Base-by-base conservation (phyloP, 1,140 invertebrate species). In the Psilanteris sp. region DNA sequence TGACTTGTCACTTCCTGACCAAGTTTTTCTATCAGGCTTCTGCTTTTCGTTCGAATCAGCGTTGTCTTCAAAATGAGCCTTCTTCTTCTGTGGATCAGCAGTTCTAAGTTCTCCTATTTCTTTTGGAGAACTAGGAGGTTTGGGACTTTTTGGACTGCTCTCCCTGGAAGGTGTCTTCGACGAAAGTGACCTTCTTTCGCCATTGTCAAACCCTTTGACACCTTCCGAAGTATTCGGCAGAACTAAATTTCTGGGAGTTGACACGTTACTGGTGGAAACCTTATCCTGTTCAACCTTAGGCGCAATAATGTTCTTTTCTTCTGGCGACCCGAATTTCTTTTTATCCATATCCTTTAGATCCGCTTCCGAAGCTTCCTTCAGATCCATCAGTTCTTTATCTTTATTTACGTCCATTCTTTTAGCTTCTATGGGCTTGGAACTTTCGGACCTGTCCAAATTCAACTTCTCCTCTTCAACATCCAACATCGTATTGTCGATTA, bases 121-220 rank as follows among this genome's bases (percentile, higher is more conserved):
- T 11, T 43, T 75, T 7, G 61, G 37, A 1, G 62, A 32, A 26
- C 14, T 39, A 1, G 59, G 59, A 13, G 1, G 34, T 31, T 9
- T 48, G 1, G 70, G 62, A 16, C 57, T 41, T 16, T 43, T 70
- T 4, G 74, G 74, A 15, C 70, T 81, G 31, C 64, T 54, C 26
- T 37, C 77, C 34, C 46, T 43, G 10, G 74, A 43, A 13, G 55
- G 3, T 1, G 79, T 46, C 7, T 62, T 74, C 0, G 80, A 73
- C 6, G 79, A 82, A 9, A 87, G 57, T 0, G 83, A 84, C 32
- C 80, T 81, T 31, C 52, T 64, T 8, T 81, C 66, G 0, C 84
- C 84, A 43, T 87, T 78, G 16, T 86, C 83, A 27, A 81, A 86
- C 0, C 85, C 83, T 34, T 80, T 80, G 0, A 86, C 73, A 4